A percentile compares a stretch with the other conserved stretches of the same genome.
These are phyloP conservation scores for Leucopsar rothschildi DNA, from an alignment of 2,113 vertebrate species.

Conservation along the genomic window DNA sequence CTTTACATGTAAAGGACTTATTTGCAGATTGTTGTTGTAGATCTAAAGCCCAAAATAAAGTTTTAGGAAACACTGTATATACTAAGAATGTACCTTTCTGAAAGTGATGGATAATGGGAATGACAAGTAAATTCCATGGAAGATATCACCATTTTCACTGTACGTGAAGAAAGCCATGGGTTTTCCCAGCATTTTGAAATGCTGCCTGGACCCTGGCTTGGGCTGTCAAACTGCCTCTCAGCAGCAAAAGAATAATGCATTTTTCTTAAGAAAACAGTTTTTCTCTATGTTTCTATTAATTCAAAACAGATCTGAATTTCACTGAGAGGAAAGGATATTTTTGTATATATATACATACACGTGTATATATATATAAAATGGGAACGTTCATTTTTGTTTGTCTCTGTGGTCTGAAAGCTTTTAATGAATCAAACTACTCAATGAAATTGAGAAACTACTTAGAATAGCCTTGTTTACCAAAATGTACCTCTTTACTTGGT, in stretches of 20 bases:
- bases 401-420: not conserved
- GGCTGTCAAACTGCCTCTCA: not conserved
- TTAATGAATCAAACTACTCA: not conserved
- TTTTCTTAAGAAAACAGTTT: not conserved
- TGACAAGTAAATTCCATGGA: not conserved
- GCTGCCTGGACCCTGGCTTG: not conserved
- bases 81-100: not conserved
- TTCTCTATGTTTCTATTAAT: not conserved
- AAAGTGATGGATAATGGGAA: not conserved
- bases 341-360: fast-evolving
- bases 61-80: not conserved
- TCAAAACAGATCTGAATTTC: not conserved
- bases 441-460: not conserved
- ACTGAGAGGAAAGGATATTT: not conserved
- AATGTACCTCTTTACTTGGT: not conserved
- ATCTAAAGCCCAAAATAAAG: not conserved
- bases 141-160: not conserved
- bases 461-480: not conserved
- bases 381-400: not conserved
- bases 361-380: not conserved
- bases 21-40: not conserved
- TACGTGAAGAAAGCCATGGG: not conserved
- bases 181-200: not conserved
- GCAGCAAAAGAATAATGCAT: not conserved
- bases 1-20: not conserved